Percentiles rank a stretch among this genome's conserved stretches.
Conservation (phyloP, 2,113 vertebrate genomes). For the Nasalis larvatus region DNA sequence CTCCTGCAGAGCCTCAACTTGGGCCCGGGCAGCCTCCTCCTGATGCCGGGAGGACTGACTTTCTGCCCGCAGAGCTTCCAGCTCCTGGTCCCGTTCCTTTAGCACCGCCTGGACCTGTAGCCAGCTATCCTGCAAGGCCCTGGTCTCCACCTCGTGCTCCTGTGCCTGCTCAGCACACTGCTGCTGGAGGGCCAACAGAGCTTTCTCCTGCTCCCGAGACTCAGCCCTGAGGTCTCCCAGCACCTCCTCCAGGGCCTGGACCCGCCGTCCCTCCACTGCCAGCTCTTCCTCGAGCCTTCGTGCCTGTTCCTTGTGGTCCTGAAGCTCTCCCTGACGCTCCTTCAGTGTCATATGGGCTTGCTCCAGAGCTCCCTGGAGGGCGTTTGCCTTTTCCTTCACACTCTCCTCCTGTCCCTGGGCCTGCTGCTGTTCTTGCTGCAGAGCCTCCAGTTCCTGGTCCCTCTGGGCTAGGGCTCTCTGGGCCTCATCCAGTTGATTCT, state of each 20-base stretch:
- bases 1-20: conserved; percentile 67
- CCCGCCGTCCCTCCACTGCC: conserved; percentile 57
- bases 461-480: conserved; percentile 73
- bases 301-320: conserved; percentile 69
- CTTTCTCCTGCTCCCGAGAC: conserved; percentile 67
- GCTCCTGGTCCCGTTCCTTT: conserved; percentile 67
- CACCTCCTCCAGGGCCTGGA: conserved; percentile 76
- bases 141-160: conserved; percentile 53
- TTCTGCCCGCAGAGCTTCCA: conserved; percentile 55
- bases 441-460: conserved; percentile 64
- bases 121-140: conserved; percentile 59
- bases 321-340: conserved; percentile 64
- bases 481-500: conserved; percentile 72
- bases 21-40: conserved; percentile 53
- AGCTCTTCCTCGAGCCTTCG: conserved; percentile 76
- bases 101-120: conserved; percentile 62
- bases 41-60: conserved; percentile 58
- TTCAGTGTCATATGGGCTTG: conserved; percentile 22
- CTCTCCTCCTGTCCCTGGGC: conserved; percentile 49
- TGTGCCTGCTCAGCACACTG: conserved; percentile 62
- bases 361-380: conserved; percentile 69
- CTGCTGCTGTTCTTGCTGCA: conserved; percentile 73
- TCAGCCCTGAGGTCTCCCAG: conserved; percentile 68
- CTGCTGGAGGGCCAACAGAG: conserved; percentile 72
- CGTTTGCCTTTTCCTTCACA: conserved; percentile 17